Percentiles rank a stretch among this genome's conserved stretches.
phyloP scores from a whole-genome alignment of 2,888 invertebrate species.

The Steinernema scapterisci region DNA sequence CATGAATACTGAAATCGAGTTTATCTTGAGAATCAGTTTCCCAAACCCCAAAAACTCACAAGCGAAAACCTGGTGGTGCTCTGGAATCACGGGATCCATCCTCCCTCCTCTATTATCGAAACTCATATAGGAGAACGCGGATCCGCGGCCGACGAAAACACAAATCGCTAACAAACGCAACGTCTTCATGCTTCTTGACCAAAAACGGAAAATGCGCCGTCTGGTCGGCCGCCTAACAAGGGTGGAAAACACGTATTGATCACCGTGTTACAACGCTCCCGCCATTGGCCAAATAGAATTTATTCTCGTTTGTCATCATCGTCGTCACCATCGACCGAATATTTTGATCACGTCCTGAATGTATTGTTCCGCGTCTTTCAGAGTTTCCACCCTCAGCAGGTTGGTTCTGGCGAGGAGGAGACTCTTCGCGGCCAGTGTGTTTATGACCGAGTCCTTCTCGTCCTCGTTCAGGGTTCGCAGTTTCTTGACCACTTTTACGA shows the following conservation, averaged over 20 bases:
- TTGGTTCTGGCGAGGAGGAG: background rate
- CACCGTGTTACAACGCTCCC: no score
- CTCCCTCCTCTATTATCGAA: no score
- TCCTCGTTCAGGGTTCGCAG: constrained; percentile 5
- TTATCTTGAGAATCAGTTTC: background rate
- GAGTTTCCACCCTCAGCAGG: background rate
- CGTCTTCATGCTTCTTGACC: no score
- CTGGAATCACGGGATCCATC: background rate
- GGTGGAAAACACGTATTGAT: no score
- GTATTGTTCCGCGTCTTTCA: constrained; percentile 1
- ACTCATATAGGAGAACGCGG: no score
- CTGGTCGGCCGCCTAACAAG: no score
- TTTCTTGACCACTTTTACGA: background rate
- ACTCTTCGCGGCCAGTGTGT: background rate
- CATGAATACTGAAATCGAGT: constrained; percentile 7
- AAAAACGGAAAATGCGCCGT: no score
- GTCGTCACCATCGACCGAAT: background rate
- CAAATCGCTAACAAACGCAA: no score
- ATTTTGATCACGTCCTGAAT: constrained; percentile 3
- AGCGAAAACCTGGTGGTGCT: constrained; percentile 7
- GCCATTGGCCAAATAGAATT: no score
- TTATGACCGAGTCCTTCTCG: constrained; percentile 18
- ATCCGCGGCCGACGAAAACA: no score
- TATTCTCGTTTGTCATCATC: no score
- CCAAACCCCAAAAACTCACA: background rate